A percentile compares a stretch with the other conserved stretches of the same genome.
Conservation (phyloP, 2,888 invertebrate species). For the Carpatolechia fugitivella region DNA sequence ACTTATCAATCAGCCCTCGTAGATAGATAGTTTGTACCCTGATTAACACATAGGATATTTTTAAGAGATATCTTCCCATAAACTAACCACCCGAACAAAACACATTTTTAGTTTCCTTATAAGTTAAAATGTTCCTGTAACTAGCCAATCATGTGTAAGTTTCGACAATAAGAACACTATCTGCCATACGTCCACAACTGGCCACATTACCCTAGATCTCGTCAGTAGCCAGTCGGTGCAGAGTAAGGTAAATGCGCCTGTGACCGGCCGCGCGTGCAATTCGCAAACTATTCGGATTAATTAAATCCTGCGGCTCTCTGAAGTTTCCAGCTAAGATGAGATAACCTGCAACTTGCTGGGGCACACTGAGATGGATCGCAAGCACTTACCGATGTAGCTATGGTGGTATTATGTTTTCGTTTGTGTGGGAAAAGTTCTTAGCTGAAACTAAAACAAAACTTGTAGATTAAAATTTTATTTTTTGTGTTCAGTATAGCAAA, state of each 20-base stretch:
- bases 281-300: conserved; percentile 51
- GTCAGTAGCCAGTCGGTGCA: conserved; percentile 9
- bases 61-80: too few species aligned
- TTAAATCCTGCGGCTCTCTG: conserved; percentile 50
- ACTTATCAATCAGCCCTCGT: too few species aligned
- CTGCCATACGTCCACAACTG: background rate
- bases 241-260: conserved; percentile 31
- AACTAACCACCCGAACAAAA: too few species aligned
- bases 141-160: too few species aligned
- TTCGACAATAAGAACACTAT: too few species aligned
- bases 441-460: too few species aligned
- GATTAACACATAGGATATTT: too few species aligned
- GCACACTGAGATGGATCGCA: background rate
- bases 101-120: too few species aligned
- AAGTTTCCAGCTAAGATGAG: background rate
- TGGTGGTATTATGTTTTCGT: background rate
- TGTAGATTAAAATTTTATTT: too few species aligned
- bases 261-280: conserved; percentile 31
- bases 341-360: conserved; percentile 33
- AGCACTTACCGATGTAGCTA: background rate
- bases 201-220: background rate
- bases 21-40: too few species aligned
- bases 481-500: too few species aligned
- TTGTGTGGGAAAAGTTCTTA: background rate
- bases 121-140: too few species aligned